A percentile compares a stretch with the other conserved stretches of the same genome.
phyloP scores from a whole-genome alignment of 2,797 vertebrate species.

The Acrossocheilus fasciatus region DNA sequence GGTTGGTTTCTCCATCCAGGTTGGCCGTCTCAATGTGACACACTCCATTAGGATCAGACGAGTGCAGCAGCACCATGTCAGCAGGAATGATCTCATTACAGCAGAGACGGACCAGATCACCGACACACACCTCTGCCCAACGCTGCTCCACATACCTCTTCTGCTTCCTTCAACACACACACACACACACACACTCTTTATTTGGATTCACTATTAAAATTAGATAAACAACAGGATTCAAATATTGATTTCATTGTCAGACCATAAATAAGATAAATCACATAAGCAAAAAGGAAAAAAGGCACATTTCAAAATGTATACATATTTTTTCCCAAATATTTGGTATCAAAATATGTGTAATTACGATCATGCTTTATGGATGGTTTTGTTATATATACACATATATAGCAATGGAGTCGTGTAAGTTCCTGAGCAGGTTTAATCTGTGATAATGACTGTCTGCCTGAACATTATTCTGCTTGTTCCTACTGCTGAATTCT shows the following conservation, averaged over 20 bases:
- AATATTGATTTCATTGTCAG: background rate
- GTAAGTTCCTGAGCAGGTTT: too few relatives aligned
- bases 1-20: conserved; percentile 94
- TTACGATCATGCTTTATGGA: background rate
- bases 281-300: background rate
- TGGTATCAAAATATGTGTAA: background rate
- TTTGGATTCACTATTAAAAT: background rate
- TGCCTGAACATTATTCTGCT: too few relatives aligned
- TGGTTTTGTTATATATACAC: background rate
- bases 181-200: conserved; percentile 4
- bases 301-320: too few relatives aligned
- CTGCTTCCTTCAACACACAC: conserved; percentile 77
- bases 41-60: conserved; percentile 88
- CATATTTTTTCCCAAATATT: background rate
- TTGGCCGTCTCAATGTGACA: conserved; percentile 94
- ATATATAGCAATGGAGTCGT: too few relatives aligned
- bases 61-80: conserved; percentile 90
- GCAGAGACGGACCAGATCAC: conserved; percentile 90
- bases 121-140: conserved; percentile 92
- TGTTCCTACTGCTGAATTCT: background rate
- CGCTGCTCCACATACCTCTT: conserved; percentile 79
- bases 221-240: background rate
- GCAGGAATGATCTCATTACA: conserved; percentile 95
- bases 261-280: background rate
- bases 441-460: background rate